Evolutionary conservation across 2,113 vertebrate genomes (phyloP), one percentile per base, ranked within the genome.

Genomic region (Cynopterus brachyotis): DNA sequence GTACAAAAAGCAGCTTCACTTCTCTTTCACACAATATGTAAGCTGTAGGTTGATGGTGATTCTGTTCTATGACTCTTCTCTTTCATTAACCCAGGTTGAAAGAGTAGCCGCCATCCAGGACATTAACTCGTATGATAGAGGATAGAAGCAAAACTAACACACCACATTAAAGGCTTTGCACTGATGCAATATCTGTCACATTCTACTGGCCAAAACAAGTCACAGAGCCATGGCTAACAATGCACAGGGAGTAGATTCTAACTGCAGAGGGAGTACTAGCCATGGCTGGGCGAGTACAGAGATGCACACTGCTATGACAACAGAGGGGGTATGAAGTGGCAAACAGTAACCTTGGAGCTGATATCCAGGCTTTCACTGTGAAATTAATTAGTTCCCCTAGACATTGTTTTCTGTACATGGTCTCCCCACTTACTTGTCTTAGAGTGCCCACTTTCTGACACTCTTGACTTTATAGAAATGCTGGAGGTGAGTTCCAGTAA

Each of bases 211-310:
- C 62, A 72, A 26, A 76, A 32, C 6, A 60, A 59, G 24, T 87
- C 50, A 16, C 1, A 30, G 47, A 45, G 6, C 0, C 2, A 0
- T 16, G 35, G 6, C 11, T 84, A 30, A 40, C 15, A 30, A 66
- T 20, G 1, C 19, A 32, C 62, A 60, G 13, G n/a, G 12, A 59
- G 15, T 24, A 12, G 11, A 35, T 30, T 40, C 62, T 40, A 40
- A 47, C 32, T 6, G 12, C 0, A 0, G 0, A 6, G 9, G 12
- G 15, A 3, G 0, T 3, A 13, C 20, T 22, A 15, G 20, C 2
- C 26, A 1, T 11, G 24, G 16, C 26, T 22, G 3, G 20, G 9
- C 17, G 55, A 35, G 6, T 28, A 9, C 5, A 16, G 32, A 20
- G 64, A 11, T 28, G 2, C 4, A 5, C 17, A 12, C 22, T 42